phyloP scores from a whole-genome alignment of 2,888 invertebrate genomes.

The Kryphioiulus occultus region DNA sequence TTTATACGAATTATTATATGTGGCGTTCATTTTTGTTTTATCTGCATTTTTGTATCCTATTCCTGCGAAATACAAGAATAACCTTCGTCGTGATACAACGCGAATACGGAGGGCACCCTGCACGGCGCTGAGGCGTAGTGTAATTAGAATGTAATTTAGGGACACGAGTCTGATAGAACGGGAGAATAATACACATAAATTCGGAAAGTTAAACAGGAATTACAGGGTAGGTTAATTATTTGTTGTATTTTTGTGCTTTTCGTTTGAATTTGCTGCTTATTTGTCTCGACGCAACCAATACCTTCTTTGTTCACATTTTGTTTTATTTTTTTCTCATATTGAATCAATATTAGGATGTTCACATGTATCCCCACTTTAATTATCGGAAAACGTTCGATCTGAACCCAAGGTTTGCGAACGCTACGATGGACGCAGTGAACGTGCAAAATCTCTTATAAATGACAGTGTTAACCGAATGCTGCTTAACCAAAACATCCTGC shows the following conservation, averaged over 20 bases:
- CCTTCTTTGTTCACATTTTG: neutral
- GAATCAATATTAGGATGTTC: neutral
- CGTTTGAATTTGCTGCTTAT: neutral
- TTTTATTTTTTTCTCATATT: neutral
- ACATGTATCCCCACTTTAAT: neutral
- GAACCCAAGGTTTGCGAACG: neutral
- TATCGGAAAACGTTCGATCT: neutral
- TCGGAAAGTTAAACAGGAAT: conserved; percentile 33
- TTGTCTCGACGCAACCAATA: neutral
- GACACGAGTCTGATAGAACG: neutral
- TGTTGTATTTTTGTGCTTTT: conserved; percentile 1
- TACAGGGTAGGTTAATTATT: conserved; percentile 35
- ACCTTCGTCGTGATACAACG: neutral
- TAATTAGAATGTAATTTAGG: conserved; percentile 25
- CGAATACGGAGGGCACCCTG: neutral
- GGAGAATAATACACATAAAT: neutral
- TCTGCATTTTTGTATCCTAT: conserved; percentile 25
- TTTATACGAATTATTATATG: conserved; percentile 22
- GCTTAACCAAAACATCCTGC: no score
- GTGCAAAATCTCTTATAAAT: neutral
- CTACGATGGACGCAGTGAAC: neutral
- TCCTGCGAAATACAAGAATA: conserved; percentile 17
- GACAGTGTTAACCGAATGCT: neutral
- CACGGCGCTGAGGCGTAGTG: neutral
- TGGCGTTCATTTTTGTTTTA: neutral